Percentiles rank a stretch among this genome's conserved stretches.
Conservation (phyloP, 1,140 invertebrate species). For the Aphis gossypii region DNA sequence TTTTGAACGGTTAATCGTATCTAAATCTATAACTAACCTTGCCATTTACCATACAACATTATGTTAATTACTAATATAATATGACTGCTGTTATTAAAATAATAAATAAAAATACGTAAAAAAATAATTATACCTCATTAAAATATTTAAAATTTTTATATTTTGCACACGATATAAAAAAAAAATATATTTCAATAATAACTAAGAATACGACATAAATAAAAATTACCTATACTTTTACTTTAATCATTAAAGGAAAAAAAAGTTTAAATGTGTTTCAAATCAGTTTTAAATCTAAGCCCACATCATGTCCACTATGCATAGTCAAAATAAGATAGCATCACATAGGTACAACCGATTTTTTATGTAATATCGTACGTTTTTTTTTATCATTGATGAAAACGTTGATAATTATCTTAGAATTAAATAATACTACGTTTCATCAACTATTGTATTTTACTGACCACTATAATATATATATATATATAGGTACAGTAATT, state of each 20-base stretch:
- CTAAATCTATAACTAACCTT: background rate
- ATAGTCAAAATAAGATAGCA: background rate
- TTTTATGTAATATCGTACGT: background rate
- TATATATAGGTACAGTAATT: background rate
- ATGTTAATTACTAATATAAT: background rate
- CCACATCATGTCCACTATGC: background rate
- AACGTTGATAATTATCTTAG: background rate
- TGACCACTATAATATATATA: background rate
- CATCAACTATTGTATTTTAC: background rate
- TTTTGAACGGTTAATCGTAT: background rate
- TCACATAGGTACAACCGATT: background rate
- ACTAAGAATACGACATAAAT: background rate
- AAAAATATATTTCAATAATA: background rate
- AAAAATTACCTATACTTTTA: background rate
- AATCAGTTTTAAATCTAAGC: background rate
- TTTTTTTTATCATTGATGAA: slow-evolving; percentile 6
- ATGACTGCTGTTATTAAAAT: background rate
- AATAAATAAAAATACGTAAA: background rate
- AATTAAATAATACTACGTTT: background rate
- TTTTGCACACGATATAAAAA: background rate
- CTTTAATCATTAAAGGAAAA: background rate
- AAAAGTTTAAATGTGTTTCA: background rate
- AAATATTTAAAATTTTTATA: background rate
- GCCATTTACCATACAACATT: background rate
- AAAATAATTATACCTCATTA: slow-evolving; percentile 25